Conservation (phyloP, 2,797 vertebrate species). For the Anomalospiza imberbis region DNA sequence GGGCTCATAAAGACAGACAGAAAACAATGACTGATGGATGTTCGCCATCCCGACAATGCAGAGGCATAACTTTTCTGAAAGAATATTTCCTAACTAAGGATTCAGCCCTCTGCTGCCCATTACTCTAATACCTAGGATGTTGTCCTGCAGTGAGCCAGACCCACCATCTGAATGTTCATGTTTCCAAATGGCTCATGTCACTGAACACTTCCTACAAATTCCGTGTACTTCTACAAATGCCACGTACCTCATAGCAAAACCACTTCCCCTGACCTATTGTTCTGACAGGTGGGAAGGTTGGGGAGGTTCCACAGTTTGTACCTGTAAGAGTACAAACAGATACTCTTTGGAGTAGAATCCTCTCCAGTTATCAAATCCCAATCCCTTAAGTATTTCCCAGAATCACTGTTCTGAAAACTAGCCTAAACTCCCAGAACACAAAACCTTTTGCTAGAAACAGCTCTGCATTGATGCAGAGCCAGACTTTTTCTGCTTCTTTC, state of each 20-base stretch:
- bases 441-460: neutral
- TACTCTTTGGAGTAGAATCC: neutral
- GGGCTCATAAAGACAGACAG: neutral
- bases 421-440: neutral
- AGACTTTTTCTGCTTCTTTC: neutral
- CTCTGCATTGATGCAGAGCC: neutral
- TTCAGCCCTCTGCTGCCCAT: neutral
- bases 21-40: neutral
- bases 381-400: neutral
- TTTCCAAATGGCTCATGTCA: neutral
- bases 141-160: neutral
- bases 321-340: too few relatives aligned
- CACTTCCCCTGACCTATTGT: accelerated
- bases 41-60: neutral
- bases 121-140: neutral
- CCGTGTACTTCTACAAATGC: too few relatives aligned
- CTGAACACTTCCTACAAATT: neutral
- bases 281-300: neutral
- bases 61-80: neutral
- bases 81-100: neutral
- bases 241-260: neutral
- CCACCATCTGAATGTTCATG: neutral
- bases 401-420: neutral
- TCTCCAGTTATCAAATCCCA: neutral
- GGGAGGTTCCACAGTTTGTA: neutral